Evolutionary conservation across 2,888 invertebrate species (phyloP).

Genomic region (Petrolisthes manimaculis): DNA sequence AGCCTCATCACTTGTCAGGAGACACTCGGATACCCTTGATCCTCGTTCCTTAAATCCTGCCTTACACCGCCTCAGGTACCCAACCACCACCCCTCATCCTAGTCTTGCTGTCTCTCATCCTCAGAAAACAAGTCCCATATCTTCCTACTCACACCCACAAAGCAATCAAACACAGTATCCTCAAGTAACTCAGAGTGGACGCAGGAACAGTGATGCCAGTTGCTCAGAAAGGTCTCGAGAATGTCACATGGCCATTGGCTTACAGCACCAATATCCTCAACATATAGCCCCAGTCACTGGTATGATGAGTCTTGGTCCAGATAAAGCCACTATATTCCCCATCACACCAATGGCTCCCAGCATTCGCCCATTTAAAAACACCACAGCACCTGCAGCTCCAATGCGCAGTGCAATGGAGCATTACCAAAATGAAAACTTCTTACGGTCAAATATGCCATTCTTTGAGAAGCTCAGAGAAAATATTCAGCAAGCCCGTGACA

Average conservation of each 20-base stretch:
- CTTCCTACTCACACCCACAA: slow-evolving; percentile 26
- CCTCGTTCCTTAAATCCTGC: not conserved
- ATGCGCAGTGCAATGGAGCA: slow-evolving; percentile 23
- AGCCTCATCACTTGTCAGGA: slow-evolving; percentile 36
- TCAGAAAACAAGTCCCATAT: slow-evolving; percentile 3
- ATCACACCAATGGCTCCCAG: slow-evolving; percentile 31
- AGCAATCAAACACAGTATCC: slow-evolving; percentile 34
- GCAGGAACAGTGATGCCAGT: slow-evolving; percentile 37
- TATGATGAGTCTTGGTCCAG: slow-evolving; percentile 49
- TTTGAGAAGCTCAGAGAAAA: slow-evolving; percentile 50
- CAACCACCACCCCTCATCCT: slow-evolving; percentile 23
- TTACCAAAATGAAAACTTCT: slow-evolving; percentile 45
- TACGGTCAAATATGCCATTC: slow-evolving; percentile 29
- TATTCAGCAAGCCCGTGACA: slow-evolving; percentile 33
- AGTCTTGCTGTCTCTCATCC: slow-evolving; percentile 18
- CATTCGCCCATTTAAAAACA: slow-evolving; percentile 30
- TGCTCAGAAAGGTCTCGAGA: slow-evolving; percentile 33
- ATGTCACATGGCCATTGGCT: slow-evolving; percentile 34
- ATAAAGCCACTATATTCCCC: slow-evolving; percentile 53
- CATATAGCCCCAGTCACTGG: slow-evolving; percentile 30
- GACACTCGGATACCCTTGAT: slow-evolving; percentile 50
- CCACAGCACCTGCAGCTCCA: slow-evolving; percentile 19
- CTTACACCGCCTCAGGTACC: slow-evolving; percentile 32
- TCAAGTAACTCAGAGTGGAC: not conserved
- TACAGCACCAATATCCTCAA: slow-evolving; percentile 32